Conservation (phyloP, 2,113 vertebrate genomes). For the Cervus canadensis region DNA sequence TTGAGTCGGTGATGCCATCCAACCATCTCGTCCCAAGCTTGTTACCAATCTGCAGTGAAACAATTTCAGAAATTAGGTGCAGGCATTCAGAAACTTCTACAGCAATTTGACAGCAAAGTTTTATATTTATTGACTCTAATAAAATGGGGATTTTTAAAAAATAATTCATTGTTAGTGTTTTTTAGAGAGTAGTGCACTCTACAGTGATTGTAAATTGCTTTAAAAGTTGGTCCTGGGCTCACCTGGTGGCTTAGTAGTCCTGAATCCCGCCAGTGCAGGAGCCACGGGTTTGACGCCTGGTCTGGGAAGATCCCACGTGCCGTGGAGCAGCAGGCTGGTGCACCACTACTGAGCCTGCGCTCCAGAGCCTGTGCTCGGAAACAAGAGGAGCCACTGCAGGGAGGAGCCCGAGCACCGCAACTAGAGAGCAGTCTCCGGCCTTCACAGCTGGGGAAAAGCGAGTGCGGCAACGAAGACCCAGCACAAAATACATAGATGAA, state of each 20-base stretch:
- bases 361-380: not conserved
- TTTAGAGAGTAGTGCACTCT: not conserved
- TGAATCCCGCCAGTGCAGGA: not conserved
- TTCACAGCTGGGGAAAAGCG: not conserved
- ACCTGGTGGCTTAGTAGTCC: not conserved
- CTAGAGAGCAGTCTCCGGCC: not conserved
- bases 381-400: not conserved
- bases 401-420: not conserved
- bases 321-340: not conserved
- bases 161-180: not conserved
- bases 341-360: not conserved
- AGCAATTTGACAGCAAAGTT: not conserved
- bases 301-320: not conserved
- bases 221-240: not conserved
- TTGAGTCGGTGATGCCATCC: not conserved
- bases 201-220: not conserved
- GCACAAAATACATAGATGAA: not conserved
- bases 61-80: constrained; percentile 25
- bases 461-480: not conserved
- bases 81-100: constrained; percentile 3
- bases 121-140: not conserved
- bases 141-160: not conserved
- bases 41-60: not conserved
- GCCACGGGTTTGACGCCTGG: not conserved
- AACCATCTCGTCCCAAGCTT: not conserved